Percentiles rank a stretch among this genome's conserved stretches.
These are phyloP conservation scores for Rhabditoides inermis DNA, from an alignment of 2,888 invertebrate species.

Conservation along the genomic window DNA sequence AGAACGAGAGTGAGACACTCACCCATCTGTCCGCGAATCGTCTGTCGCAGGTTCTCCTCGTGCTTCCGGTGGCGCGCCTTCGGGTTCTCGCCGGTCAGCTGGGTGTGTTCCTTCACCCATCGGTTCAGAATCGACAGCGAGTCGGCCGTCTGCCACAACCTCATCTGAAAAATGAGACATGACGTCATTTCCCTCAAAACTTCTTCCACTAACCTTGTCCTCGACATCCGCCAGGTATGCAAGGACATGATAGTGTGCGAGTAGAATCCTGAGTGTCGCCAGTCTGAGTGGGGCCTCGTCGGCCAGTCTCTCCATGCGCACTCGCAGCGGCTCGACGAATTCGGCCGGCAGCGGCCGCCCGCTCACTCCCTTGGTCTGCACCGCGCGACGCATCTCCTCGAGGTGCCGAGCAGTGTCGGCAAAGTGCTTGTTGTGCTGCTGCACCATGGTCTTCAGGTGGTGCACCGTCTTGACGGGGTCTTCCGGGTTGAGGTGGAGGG, in stretches of 20 bases:
- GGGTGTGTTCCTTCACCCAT: conserved; percentile 41
- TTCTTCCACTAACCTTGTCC: conserved; percentile 24
- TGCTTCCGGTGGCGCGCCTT: conserved; percentile 27
- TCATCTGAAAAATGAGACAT: background rate
- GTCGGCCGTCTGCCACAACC: conserved; percentile 17
- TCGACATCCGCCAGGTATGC: conserved; percentile 38
- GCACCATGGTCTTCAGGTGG: conserved; percentile 18
- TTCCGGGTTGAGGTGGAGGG: conserved; percentile 19
- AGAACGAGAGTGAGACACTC: background rate
- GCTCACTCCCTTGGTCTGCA: conserved; percentile 22
- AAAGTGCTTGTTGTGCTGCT: conserved; percentile 27
- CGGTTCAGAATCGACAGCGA: conserved; percentile 36
- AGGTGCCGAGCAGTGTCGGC: conserved; percentile 16
- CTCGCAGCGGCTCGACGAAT: conserved; percentile 35
- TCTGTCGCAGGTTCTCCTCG: conserved; percentile 17
- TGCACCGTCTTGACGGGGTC: conserved; percentile 20
- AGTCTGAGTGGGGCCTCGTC: conserved; percentile 36
- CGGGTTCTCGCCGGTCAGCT: conserved; percentile 35
- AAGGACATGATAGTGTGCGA: conserved; percentile 37
- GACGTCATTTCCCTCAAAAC: background rate
- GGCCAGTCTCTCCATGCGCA: conserved; percentile 30
- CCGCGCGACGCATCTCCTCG: conserved; percentile 19
- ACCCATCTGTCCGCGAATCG: conserved; percentile 2
- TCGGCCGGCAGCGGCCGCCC: conserved; percentile 31
- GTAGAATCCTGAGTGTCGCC: conserved; percentile 32